Evolutionary conservation across 2,797 vertebrate species (phyloP), one percentile per base, ranked within the genome.

Genomic region (Alauda arvensis): DNA sequence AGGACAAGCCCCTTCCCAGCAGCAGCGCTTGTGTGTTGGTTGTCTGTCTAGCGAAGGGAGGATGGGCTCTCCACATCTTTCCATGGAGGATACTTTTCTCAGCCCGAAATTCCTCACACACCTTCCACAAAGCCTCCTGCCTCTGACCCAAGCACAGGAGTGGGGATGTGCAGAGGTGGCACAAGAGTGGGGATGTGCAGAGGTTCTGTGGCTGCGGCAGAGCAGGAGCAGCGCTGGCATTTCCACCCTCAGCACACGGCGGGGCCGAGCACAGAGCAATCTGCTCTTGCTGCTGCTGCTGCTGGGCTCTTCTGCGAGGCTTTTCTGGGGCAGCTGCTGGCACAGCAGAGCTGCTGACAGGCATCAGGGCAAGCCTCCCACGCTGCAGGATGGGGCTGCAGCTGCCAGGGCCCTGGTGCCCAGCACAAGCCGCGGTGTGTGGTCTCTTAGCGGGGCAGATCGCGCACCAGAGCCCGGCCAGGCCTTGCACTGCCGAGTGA

Each of bases 271-370:
- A 4, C 18, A 1, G 61, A 5, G 29, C 61, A 37, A 31, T 26
- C 39, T 67, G 39, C 39, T 74, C 61, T 26, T 79, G 31, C 11
- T 33, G 4, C 40, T 40, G 40, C 40, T 40, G 40, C 40, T 40
- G 40, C 40, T 14, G 40, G 40, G 40, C 40, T 16, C 40, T 40
- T 14, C 40, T 5, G 20, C 53, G 14, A 39, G 88, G 39, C 28
- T 67, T 78, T 71, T 19, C 42, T 3, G 1, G 59, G 66, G 69
- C 1, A 8, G 66, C 2, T 9, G 46, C 3, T 74, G 80, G 83
- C 83, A 61, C 59, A 18, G 70, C 4, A 42, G 74, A 89, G 74
- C 72, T 85, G 85, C 74, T 93, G 80, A 46, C 66, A 83, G 74
- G 62, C 80, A 65, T n/a, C 69, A 46, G 88, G 77, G 51, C 70